Conservation (phyloP, 2,113 vertebrate genomes). For the Eulemur rufifrons region DNA sequence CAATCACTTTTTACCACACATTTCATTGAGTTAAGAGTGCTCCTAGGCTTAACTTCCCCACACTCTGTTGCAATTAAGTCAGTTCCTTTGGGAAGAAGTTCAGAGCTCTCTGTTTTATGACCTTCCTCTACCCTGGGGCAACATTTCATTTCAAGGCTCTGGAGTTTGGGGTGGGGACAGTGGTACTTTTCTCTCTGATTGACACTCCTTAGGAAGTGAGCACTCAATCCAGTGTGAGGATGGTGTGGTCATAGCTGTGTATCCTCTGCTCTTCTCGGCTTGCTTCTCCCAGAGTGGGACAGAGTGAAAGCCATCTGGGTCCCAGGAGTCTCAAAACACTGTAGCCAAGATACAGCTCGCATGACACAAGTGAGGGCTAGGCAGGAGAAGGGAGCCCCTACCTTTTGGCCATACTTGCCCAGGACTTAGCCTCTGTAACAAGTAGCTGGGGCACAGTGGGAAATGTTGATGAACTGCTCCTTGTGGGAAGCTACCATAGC, state of each 20-base stretch:
- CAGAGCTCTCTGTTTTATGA: neutral
- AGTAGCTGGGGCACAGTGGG: too few species aligned
- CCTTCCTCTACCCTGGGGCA: neutral
- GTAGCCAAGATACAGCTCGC: neutral
- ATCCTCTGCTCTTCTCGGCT: neutral
- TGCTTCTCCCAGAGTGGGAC: neutral
- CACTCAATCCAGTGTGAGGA: neutral
- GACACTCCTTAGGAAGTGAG: neutral
- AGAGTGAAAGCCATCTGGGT: neutral
- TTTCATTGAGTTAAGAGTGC: neutral
- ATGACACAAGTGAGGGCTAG: fast-evolving
- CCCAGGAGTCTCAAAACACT: neutral
- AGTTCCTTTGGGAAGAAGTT: neutral
- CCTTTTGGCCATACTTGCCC: neutral
- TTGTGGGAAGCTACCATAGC: neutral
- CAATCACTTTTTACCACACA: neutral
- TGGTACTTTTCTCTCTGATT: neutral
- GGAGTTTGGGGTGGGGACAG: neutral
- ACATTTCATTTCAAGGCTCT: neutral
- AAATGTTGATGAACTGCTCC: neutral
- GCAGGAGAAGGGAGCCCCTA: neutral
- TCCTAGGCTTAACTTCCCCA: neutral
- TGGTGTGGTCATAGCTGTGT: neutral
- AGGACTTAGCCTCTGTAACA: neutral
- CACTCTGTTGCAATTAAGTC: neutral